Evolutionary conservation across 2,113 vertebrate genomes (phyloP).

Genomic region (Tychaedon coryphoeus): DNA sequence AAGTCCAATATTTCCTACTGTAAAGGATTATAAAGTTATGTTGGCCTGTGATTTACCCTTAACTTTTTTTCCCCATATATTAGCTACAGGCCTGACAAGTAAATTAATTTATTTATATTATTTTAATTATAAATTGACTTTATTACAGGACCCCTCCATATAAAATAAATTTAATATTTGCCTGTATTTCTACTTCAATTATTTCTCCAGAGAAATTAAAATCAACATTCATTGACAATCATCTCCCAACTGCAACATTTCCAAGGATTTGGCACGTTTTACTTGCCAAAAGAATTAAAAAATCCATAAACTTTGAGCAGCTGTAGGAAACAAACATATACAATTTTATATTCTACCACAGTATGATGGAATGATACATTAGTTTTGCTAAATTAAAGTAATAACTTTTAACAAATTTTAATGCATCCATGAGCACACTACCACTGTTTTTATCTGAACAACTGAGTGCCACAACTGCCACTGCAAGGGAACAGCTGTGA

Average conservation of each 20-base stretch:
- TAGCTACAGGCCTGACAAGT: not conserved
- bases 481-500: not conserved
- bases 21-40: not conserved
- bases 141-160: not conserved
- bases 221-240: not conserved
- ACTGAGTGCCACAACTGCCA: not conserved
- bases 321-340: not conserved
- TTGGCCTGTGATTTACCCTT: not conserved
- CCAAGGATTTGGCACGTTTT: not conserved
- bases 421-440: not conserved
- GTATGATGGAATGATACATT: fast-evolving
- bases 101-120: not conserved
- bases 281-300: not conserved
- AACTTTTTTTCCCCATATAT: not conserved
- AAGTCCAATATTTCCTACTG: not conserved
- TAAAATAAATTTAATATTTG: not conserved
- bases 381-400: not conserved
- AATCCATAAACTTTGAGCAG: not conserved
- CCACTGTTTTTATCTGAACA: not conserved
- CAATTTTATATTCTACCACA: not conserved
- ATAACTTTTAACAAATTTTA: not conserved
- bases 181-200: not conserved
- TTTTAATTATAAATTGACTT: not conserved
- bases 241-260: not conserved
- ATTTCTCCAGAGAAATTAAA: not conserved